phyloP scores from a whole-genome alignment of 2,888 invertebrate genomes.

The Blomia tropicalis region DNA sequence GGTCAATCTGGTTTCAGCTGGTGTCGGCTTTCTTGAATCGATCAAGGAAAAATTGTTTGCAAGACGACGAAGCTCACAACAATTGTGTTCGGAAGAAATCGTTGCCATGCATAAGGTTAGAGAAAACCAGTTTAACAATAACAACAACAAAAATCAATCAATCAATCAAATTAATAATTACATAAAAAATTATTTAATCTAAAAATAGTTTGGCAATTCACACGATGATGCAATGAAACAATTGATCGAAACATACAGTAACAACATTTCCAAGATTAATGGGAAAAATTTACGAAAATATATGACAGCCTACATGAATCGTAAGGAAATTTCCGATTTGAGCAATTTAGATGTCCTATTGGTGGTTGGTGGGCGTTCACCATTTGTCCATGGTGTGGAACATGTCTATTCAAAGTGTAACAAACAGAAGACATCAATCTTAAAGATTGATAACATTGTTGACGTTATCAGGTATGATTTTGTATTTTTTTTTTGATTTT shows the following conservation, averaged over 20 bases:
- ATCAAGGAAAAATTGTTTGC: slow-evolving; percentile 45
- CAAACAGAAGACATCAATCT: slow-evolving; percentile 40
- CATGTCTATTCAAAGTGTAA: slow-evolving; percentile 37
- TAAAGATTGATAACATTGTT: slow-evolving; percentile 41
- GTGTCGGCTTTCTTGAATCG: slow-evolving; percentile 67
- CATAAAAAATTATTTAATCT: too few relatives aligned
- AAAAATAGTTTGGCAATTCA: neutral
- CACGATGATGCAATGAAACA: neutral
- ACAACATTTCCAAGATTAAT: slow-evolving; percentile 46
- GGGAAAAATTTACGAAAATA: slow-evolving; percentile 63
- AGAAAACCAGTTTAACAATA: too few relatives aligned
- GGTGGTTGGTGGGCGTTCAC: slow-evolving; percentile 28
- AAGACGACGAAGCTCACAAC: slow-evolving; percentile 16
- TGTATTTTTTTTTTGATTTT: neutral
- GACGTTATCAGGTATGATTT: slow-evolving; percentile 43
- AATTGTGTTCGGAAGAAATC: slow-evolving; percentile 15
- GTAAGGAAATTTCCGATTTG: slow-evolving; percentile 35
- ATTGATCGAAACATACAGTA: slow-evolving; percentile 15
- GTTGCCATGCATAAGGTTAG: slow-evolving; percentile 21
- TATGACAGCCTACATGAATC: slow-evolving; percentile 67
- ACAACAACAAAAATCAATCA: too few relatives aligned
- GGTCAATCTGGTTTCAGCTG: slow-evolving; percentile 70
- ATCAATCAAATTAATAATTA: too few relatives aligned
- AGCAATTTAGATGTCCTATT: slow-evolving; percentile 27
- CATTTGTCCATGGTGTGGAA: slow-evolving; percentile 28